Conservation (phyloP, 2,888 invertebrate genomes). For the Leptarthrus brevirostris region DNA sequence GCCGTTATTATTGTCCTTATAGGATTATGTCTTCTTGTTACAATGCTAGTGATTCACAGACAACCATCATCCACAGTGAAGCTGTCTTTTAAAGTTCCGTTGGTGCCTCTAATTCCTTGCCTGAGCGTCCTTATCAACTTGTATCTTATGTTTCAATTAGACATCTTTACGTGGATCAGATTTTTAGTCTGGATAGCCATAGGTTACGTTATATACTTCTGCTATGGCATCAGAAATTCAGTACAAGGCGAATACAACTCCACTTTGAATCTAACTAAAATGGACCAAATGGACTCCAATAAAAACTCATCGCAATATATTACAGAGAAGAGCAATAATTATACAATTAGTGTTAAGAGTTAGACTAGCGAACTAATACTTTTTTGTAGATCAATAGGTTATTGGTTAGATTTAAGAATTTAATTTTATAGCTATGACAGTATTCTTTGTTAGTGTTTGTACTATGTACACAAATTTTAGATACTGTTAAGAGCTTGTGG, state of each 20-base stretch:
- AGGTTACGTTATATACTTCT: conserved; percentile 88
- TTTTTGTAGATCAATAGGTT: too few species aligned
- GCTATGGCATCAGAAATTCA: conserved; percentile 85
- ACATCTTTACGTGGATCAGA: conserved; percentile 87
- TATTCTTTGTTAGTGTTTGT: conserved; percentile 9
- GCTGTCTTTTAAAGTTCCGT: conserved; percentile 83
- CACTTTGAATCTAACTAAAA: conserved; percentile 53
- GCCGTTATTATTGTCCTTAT: conserved; percentile 65
- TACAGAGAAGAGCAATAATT: neutral
- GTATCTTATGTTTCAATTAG: conserved; percentile 91
- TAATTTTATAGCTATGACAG: conserved; percentile 22
- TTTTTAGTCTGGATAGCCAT: conserved; percentile 86
- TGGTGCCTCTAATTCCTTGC: conserved; percentile 86
- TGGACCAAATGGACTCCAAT: conserved; percentile 14
- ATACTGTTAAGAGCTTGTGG: too few species aligned
- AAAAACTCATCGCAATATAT: conserved; percentile 43
- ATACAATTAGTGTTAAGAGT: neutral
- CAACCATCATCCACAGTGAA: conserved; percentile 75
- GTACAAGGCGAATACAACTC: conserved; percentile 67
- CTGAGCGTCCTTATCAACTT: conserved; percentile 88
- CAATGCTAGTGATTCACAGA: conserved; percentile 73
- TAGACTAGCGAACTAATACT: neutral
- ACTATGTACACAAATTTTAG: conserved; percentile 25
- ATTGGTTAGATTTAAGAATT: neutral
- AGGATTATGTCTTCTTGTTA: conserved; percentile 68